phyloP scores from a whole-genome alignment of 1,140 invertebrate species.

The Zophobas morio region DNA sequence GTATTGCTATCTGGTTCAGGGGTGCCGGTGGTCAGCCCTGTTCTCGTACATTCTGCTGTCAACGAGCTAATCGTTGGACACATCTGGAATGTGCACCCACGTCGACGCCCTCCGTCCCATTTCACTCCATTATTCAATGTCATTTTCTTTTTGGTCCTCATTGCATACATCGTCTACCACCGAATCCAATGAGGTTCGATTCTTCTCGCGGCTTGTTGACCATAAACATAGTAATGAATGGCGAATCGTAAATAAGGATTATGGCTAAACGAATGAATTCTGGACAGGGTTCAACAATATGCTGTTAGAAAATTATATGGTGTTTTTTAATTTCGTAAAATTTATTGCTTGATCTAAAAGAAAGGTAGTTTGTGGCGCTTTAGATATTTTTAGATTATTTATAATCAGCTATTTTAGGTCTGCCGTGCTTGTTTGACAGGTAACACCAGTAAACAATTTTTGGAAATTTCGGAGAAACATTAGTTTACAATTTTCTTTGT shows the following conservation, averaged over 20 bases:
- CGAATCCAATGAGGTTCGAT: conserved; percentile 24
- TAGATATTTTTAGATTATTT: too few species aligned
- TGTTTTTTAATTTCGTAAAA: too few species aligned
- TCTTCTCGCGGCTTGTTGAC: conserved; percentile 15
- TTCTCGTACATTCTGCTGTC: conserved; percentile 55
- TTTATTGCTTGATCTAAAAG: too few species aligned
- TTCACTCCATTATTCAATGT: conserved; percentile 61
- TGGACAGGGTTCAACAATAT: neutral
- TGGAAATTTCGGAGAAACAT: too few species aligned
- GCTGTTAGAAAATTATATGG: too few species aligned
- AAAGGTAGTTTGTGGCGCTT: too few species aligned
- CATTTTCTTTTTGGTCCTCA: conserved; percentile 55
- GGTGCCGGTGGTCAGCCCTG: conserved; percentile 48
- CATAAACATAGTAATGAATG: conserved; percentile 11
- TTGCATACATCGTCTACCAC: conserved; percentile 33
- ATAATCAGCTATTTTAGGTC: too few species aligned
- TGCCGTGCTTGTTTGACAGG: too few species aligned
- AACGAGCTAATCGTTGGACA: conserved; percentile 54
- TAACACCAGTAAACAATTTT: too few species aligned
- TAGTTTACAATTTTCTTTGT: too few species aligned
- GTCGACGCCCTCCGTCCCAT: conserved; percentile 56
- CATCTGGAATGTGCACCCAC: conserved; percentile 62
- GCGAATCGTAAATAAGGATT: conserved; percentile 32
- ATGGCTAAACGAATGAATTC: neutral
- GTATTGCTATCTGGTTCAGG: conserved; percentile 45